These are phyloP conservation scores for Pachypsylla venusta DNA, from an alignment of 1,140 invertebrate genomes.

Conservation along the genomic window DNA sequence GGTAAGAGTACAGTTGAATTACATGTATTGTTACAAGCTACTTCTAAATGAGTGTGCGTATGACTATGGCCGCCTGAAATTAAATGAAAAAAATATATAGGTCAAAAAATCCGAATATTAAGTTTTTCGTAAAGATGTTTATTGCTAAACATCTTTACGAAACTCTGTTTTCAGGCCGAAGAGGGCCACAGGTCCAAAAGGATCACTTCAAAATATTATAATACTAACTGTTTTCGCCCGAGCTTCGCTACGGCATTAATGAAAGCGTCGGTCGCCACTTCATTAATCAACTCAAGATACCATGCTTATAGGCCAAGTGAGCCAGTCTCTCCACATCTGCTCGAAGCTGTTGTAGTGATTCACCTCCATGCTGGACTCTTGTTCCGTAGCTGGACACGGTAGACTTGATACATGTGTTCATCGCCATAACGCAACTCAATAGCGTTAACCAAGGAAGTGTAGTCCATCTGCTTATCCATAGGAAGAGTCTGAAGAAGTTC, in stretches of 20 bases:
- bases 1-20: not conserved
- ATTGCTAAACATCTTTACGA: not conserved
- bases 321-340: too few relatives aligned
- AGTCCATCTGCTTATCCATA: too few relatives aligned
- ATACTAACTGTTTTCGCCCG: not conserved
- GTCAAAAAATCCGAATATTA: not conserved
- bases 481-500: too few relatives aligned
- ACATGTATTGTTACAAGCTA: not conserved
- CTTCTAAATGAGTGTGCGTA: not conserved
- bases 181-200: not conserved
- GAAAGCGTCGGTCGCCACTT: not conserved
- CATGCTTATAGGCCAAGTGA: too few relatives aligned
- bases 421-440: too few relatives aligned
- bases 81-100: not conserved
- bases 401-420: too few relatives aligned
- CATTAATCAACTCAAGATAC: too few relatives aligned
- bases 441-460: too few relatives aligned
- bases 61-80: constrained; percentile 1
- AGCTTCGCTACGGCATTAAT: not conserved
- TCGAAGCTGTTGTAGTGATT: too few relatives aligned
- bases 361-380: too few relatives aligned
- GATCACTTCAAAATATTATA: not conserved
- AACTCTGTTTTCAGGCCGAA: not conserved
- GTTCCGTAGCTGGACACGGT: too few relatives aligned
- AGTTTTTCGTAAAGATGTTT: not conserved